A percentile compares a stretch with the other conserved stretches of the same genome.
Conservation (phyloP, 2,888 invertebrate genomes). For the Saturnia pavonia region DNA sequence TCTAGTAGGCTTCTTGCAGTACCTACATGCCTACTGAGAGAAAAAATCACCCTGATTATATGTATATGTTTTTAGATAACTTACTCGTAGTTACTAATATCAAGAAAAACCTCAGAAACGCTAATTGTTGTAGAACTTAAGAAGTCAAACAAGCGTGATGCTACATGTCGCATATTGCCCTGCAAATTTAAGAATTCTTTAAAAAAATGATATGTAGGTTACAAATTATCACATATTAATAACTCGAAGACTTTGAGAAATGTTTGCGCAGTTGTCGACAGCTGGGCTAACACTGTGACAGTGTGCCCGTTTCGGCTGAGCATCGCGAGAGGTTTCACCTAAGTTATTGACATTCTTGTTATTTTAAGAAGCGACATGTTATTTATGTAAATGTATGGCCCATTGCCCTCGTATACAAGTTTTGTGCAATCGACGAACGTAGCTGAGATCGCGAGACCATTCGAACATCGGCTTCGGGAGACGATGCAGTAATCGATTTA, state of each 20-base stretch:
- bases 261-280: neutral
- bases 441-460: neutral
- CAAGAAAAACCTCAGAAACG: no score
- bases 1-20: no score
- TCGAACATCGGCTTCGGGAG: neutral
- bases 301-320: neutral
- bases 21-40: no score
- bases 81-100: no score
- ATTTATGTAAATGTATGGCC: constrained; percentile 6
- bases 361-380: neutral
- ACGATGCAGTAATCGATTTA: neutral
- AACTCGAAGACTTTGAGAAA: neutral
- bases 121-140: no score
- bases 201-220: no score
- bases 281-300: neutral
- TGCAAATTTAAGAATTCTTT: no score
- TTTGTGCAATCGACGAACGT: neutral
- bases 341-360: constrained; percentile 1
- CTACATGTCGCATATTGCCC: no score
- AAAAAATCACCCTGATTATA: no score
- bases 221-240: neutral
- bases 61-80: no score
- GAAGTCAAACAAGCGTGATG: no score
- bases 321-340: constrained; percentile 6
- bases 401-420: neutral